Evolutionary conservation across 2,797 vertebrate species (phyloP).

Genomic region (Sciurus carolinensis): DNA sequence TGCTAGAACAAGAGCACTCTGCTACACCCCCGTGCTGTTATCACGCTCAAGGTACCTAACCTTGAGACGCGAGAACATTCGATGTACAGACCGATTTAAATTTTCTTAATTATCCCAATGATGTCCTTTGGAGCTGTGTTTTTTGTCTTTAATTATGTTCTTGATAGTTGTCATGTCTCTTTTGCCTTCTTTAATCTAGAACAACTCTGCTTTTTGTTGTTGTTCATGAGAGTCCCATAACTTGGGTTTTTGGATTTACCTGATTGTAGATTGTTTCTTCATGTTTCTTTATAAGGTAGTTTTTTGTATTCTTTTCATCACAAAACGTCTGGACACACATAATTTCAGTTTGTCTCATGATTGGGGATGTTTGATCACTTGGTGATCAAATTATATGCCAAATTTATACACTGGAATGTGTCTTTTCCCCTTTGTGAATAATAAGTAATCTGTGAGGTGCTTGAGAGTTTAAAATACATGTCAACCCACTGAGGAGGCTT

Average conservation of each 20-base stretch:
- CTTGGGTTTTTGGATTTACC: background rate
- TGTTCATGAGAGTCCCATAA: background rate
- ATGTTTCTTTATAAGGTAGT: background rate
- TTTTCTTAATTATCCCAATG: slow-evolving; percentile 10
- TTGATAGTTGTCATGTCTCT: background rate
- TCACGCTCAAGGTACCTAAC: slow-evolving; percentile 27
- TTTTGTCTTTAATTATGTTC: background rate
- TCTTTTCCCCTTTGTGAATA: background rate
- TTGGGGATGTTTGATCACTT: background rate
- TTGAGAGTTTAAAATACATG: background rate
- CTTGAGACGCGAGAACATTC: background rate
- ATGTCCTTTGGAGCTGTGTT: background rate
- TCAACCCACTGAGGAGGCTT: background rate
- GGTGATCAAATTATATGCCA: background rate
- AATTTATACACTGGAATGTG: background rate
- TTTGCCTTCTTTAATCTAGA: background rate
- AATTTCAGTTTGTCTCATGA: background rate
- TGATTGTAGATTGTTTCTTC: background rate
- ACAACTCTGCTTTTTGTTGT: background rate
- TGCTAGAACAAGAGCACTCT: background rate
- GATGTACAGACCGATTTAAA: background rate
- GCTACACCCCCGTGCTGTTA: background rate
- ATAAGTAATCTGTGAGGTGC: background rate
- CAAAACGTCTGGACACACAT: background rate
- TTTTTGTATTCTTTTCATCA: background rate